These are phyloP conservation scores for Paraescarpia echinospica DNA, from an alignment of 1,140 invertebrate species.

Conservation along the genomic window DNA sequence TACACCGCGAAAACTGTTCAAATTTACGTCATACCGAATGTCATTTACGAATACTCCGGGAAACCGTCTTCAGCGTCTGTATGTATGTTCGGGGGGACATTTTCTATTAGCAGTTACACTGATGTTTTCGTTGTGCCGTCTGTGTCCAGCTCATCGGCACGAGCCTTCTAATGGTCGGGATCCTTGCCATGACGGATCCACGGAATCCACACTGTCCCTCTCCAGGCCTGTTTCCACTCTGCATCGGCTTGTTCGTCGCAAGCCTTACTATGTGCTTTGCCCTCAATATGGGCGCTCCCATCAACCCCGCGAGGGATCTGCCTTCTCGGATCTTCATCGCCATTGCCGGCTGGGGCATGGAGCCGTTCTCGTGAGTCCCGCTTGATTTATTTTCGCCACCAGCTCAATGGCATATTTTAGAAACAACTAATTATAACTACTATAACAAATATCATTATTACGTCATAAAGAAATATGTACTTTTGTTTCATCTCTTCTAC, in stretches of 20 bases:
- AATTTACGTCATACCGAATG: no score
- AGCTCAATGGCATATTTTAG: no score
- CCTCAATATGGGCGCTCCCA: conserved; percentile 65
- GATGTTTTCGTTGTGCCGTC: no score
- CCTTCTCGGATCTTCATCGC: conserved; percentile 64
- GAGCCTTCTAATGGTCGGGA: conserved; percentile 60
- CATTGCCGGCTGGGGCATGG: conserved; percentile 63
- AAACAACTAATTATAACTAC: no score
- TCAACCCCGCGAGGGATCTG: conserved; percentile 69
- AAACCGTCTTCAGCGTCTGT: no score
- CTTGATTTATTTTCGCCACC: no score
- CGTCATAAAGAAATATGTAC: no score
- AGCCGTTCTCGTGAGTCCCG: conserved; percentile 57
- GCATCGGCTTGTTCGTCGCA: conserved; percentile 62
- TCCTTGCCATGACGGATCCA: conserved; percentile 63
- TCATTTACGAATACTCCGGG: no score
- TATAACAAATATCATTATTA: no score
- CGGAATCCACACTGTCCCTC: conserved; percentile 58
- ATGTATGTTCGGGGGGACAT: background rate
- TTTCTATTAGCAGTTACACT: no score
- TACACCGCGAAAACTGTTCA: no score
- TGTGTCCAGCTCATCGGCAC: conserved; percentile 64
- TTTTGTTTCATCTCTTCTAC: no score
- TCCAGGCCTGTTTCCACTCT: conserved; percentile 58
- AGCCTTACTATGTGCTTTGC: conserved; percentile 49